Base-by-base conservation (phyloP, 2,797 vertebrate genomes). In the Thunnus albacares region DNA sequence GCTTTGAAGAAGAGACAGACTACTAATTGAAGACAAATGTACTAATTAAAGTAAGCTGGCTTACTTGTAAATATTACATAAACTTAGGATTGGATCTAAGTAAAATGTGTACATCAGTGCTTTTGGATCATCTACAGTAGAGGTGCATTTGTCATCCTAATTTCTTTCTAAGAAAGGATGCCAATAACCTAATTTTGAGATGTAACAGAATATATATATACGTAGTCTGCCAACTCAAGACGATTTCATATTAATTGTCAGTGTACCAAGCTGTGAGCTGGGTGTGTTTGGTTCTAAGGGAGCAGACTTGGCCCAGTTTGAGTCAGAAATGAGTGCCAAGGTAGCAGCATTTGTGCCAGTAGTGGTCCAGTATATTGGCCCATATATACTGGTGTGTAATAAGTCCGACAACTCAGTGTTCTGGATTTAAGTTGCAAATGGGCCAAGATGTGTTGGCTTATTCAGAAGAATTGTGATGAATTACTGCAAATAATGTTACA, bases 1-100 rank as follows among this genome's bases (percentile, higher is more conserved):
- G 61, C 33, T 58, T 15, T 28, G 4, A 59, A 95, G 85, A 3
- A 65, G 62, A 70, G 0, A 26, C 11, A 1, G 22, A 60, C 38
- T 6, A 17, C 20, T n/a, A 22, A 59, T 73, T 52, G 35, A 4
- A 64, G 26, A 8, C 49, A 52, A 70, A 66, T 57, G 33, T 14
- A 18, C 43, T 26, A 45, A 58, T 22, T 30, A 71, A 53, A 66
- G 6, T 67, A 45, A 41, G 60, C 45, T 28, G 18, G 1, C 38
- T 57, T 5, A 17, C 52, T 66, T n/a, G n/a, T 66, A 2, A 62
- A 4, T 57, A 56, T 12, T 20, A 20, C 47, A 51, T 71, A 17
- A 49, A 62, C 14, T 18, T 61, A 3, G 38, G 15, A 33, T 45
- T 45, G n/a, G 0, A 33, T 43, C 47, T 14, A 69, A 41, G 10